Percentiles rank a stretch among this genome's conserved stretches.
These are phyloP conservation scores for Poeciliopsis retropinna DNA, from an alignment of 2,113 vertebrate genomes.

Conservation along the genomic window DNA sequence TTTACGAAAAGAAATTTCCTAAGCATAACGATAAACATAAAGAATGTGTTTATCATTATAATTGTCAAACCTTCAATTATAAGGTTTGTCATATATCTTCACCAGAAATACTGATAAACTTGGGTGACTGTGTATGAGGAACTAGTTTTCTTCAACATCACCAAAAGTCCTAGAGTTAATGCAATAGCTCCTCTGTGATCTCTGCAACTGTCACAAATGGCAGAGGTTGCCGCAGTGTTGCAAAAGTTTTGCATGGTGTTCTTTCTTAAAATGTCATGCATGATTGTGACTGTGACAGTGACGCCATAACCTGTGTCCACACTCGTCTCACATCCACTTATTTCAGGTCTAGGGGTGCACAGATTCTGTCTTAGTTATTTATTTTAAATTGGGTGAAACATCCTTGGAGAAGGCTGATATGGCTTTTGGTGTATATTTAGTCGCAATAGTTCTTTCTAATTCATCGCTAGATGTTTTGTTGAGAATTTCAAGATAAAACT, in stretches of 20 bases:
- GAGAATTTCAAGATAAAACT: background rate
- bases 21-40: background rate
- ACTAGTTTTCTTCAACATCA: too few species aligned
- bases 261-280: conserved; percentile 41
- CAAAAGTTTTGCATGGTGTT: conserved; percentile 5
- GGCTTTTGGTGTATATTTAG: background rate
- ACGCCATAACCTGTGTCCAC: conserved; percentile 35
- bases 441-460: background rate
- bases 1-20: background rate
- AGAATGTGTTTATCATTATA: too few species aligned
- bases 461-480: background rate
- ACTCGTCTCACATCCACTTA: conserved; percentile 32
- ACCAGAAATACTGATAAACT: too few species aligned
- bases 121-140: too few species aligned
- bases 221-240: conserved; percentile 15
- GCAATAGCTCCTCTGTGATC: background rate
- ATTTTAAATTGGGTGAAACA: background rate
- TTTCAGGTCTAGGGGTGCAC: background rate
- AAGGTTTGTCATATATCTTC: too few species aligned
- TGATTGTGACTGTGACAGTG: background rate
- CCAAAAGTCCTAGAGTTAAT: background rate
- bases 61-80: too few species aligned
- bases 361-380: background rate
- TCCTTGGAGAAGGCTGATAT: background rate
- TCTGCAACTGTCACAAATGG: background rate